Evolutionary conservation across 2,888 invertebrate species (phyloP).

Genomic region (Lepidochitona cinerea): DNA sequence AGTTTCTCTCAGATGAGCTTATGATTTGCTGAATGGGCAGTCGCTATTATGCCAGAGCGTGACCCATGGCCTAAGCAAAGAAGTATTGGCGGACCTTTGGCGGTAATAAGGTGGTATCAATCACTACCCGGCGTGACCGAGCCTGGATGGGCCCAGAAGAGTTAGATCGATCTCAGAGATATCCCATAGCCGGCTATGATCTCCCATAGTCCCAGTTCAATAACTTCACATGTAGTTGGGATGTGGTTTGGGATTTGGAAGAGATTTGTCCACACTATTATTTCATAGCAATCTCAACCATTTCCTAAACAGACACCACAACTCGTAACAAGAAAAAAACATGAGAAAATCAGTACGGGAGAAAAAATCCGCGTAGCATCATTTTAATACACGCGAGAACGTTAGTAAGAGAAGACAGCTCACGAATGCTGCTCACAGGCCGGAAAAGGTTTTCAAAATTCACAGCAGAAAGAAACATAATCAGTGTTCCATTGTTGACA

Average conservation of each 20-base stretch:
- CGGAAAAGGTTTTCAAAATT: conserved; percentile 6
- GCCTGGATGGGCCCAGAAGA: neutral
- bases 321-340: neutral
- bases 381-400: neutral
- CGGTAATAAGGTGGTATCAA: neutral
- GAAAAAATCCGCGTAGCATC: too few species aligned
- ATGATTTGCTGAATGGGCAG: conserved; percentile 1
- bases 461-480: conserved; percentile 3
- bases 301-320: neutral
- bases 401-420: neutral
- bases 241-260: neutral
- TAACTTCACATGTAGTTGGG: neutral
- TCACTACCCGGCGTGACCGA: neutral
- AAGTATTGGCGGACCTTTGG: neutral
- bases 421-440: neutral
- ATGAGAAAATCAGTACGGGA: neutral
- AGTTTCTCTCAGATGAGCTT: neutral
- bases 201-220: neutral
- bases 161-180: neutral
- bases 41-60: neutral
- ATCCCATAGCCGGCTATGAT: neutral
- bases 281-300: conserved; percentile 1
- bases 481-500: neutral
- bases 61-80: neutral
- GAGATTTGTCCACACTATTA: neutral